phyloP scores from a whole-genome alignment of 2,797 vertebrate genomes.

The Enteromius treurensis region DNA sequence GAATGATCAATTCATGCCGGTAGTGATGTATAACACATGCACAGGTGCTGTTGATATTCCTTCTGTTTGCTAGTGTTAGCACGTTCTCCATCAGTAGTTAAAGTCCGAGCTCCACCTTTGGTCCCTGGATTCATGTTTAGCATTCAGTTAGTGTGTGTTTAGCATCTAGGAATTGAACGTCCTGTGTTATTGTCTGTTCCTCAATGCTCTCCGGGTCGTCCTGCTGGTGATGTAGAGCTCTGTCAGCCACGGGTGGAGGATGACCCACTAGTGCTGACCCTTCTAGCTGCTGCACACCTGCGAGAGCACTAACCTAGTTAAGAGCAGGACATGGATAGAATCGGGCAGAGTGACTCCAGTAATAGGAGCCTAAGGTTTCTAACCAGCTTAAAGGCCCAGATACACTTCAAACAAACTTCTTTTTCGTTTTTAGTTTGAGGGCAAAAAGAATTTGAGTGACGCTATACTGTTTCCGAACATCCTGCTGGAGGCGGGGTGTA shows the following conservation, averaged over 20 bases:
- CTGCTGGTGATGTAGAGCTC: slow-evolving; percentile 63
- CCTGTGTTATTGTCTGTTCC: neutral
- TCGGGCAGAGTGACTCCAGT: neutral
- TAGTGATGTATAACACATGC: too few species aligned
- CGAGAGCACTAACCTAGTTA: slow-evolving; percentile 63
- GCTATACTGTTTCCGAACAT: too few species aligned
- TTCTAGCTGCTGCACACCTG: slow-evolving; percentile 60
- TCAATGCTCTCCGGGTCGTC: neutral
- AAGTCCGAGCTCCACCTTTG: neutral
- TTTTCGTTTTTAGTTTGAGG: too few species aligned
- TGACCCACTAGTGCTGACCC: slow-evolving; percentile 58
- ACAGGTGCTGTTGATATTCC: neutral
- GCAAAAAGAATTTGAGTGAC: too few species aligned
- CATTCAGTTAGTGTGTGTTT: neutral
- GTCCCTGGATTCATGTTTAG: neutral
- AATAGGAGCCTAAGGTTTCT: neutral
- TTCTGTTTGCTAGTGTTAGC: neutral
- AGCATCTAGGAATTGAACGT: neutral
- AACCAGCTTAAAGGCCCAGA: neutral
- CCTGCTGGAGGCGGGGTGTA: too few species aligned
- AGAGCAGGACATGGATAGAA: neutral
- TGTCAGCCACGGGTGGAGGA: slow-evolving; percentile 58
- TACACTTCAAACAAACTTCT: too few species aligned
- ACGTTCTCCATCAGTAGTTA: neutral
- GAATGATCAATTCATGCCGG: too few species aligned